phyloP scores from a whole-genome alignment of 2,888 invertebrate genomes.

The Anthrax anthrax region DNA sequence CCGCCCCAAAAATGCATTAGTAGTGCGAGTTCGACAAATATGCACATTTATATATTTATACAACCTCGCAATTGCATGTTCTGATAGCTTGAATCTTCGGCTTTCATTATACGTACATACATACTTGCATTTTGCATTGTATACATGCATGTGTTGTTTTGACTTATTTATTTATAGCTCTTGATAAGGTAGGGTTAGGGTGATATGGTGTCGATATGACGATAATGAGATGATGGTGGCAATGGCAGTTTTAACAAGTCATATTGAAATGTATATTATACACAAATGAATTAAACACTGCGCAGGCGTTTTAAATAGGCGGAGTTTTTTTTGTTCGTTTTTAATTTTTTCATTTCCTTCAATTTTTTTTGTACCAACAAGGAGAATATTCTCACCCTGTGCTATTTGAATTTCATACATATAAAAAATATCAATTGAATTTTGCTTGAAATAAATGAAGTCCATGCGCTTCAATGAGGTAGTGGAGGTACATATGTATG shows the following conservation, averaged over 20 bases:
- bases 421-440: background rate
- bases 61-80: too few species aligned
- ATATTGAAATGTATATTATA: background rate
- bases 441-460: background rate
- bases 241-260: background rate
- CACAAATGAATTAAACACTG: slow-evolving; percentile 3
- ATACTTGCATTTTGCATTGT: too few species aligned
- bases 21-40: too few species aligned
- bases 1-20: too few species aligned
- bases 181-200: too few species aligned
- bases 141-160: too few species aligned
- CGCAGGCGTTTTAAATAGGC: slow-evolving; percentile 12
- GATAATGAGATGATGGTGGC: background rate
- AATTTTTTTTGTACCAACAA: slow-evolving; percentile 5
- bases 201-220: background rate
- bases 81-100: too few species aligned
- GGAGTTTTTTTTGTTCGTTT: slow-evolving; percentile 7
- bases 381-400: slow-evolving; percentile 3
- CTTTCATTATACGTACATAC: too few species aligned
- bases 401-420: background rate
- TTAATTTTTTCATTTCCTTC: slow-evolving; percentile 3
- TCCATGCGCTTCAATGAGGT: background rate
- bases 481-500: background rate
- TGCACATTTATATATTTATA: too few species aligned
- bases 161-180: too few species aligned